Base-by-base conservation (phyloP, 2,113 vertebrate genomes). In the Rutilus rutilus region DNA sequence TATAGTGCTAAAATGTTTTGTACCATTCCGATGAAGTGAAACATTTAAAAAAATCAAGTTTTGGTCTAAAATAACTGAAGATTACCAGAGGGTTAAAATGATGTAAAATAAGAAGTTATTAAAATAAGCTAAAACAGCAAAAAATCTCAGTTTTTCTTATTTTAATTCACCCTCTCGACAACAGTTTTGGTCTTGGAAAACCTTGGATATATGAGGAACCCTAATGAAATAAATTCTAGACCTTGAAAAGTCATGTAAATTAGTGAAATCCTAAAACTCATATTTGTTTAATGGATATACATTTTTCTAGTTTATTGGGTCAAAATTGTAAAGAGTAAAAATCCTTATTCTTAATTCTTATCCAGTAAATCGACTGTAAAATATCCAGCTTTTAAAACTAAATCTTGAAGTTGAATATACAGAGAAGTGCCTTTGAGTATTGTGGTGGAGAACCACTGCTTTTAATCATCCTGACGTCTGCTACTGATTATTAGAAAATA, bases 391-490 rank as follows among this genome's bases (percentile, higher is more conserved):
- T n/a, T 5, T 5, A 71, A 21, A 57, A 57, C 54, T 57, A 57
- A 57, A 42, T 42, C 9, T 21, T 71, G 36, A 71, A 23, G 33
- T 5, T 39, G 36, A 23, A 36, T 67, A 4, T 19, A 57, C 64
- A 33, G 30, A 21, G 17, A 69, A 36, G 30, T 6, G 21, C 21
- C 36, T 71, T 71, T 12, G 36, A 71, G 39, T 39, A 54, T 19
- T 54, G 52, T 54, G 33, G 9, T 71, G 52, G 27, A 78, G 30
- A 71, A 71, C 33, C 30, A 59, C 27, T 78, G 50, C 52, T 59
- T 88, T 86, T 79, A 83, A 77, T 75, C 33, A 27, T 78, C 80
- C 42, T 74, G 80, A 7, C 74, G 62, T 86, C 85, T 83, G 87
- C 33, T 84, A 45, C 4, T 75, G 81, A 21, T 87, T 85, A 60